Evolutionary conservation across 2,888 invertebrate genomes (phyloP).

Genomic region (Drosophila multiciliata): DNA sequence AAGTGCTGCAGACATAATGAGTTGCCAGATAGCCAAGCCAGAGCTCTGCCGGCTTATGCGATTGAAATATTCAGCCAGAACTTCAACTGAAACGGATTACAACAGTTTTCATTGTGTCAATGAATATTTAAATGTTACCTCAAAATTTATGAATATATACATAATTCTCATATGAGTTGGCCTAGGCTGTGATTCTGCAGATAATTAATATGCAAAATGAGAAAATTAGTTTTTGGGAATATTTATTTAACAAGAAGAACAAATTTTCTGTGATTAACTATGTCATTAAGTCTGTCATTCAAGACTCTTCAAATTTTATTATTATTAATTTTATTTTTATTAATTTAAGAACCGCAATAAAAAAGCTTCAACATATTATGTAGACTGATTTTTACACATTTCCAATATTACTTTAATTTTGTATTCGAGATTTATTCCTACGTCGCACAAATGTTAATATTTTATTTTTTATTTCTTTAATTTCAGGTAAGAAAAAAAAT

Average conservation of each 20-base stretch:
- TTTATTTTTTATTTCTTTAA: not conserved
- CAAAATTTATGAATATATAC: not conserved
- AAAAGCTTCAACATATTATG: not conserved
- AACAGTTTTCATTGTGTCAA: conserved; percentile 11
- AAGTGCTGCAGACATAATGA: conserved; percentile 69
- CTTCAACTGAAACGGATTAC: conserved; percentile 10
- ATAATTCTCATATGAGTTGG: not conserved
- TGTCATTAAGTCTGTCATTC: not conserved
- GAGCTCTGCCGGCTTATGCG: conserved; percentile 8
- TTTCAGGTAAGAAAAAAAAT: conserved; percentile 42
- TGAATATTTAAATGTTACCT: conserved; percentile 17
- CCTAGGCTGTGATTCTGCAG: not conserved
- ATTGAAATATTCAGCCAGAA: conserved; percentile 17
- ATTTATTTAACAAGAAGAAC: not conserved
- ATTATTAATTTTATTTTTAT: not conserved
- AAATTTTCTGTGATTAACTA: not conserved
- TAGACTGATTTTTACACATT: not conserved
- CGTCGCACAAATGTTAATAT: not conserved
- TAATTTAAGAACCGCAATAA: not conserved
- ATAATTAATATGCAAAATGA: not conserved
- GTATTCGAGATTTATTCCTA: not conserved
- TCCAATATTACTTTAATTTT: not conserved
- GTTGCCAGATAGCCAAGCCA: conserved; percentile 24
- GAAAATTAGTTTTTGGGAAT: not conserved
- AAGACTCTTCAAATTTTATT: not conserved